Evolutionary conservation across 1,140 invertebrate species (phyloP), one percentile per base, ranked within the genome.

Genomic region (Aporrectodea caliginosa): DNA sequence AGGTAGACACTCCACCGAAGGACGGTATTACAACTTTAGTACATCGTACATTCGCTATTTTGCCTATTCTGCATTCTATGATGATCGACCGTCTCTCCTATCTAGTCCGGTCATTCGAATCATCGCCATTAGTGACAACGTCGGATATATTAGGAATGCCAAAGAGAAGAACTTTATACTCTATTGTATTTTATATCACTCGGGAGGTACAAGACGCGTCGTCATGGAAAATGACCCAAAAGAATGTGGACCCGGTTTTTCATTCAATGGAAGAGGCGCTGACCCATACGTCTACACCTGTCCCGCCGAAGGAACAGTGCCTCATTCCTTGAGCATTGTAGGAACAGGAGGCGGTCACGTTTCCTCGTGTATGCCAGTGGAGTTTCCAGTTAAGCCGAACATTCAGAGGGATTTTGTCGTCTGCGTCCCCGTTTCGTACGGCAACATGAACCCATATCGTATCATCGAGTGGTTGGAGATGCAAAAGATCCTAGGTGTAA

Each of bases 391-490:
- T 33, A 74, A 74, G 32, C 73, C 73, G 1, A 33, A 74, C 27
- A 30, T 1, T n/a, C 29, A 74, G 22, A 0, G 34, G 32, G 73
- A 74, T 1, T 74, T 74, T 32, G 27, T 30, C 29, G 31, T 74
- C 32, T 74, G 73, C 35, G 22, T 77, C n/a, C 70, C 58, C 6
- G 75, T 77, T 27, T 43, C 75, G 14, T 80, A 77, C 30, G 78
- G 75, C 29, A 16, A 72, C 6, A 33, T 73, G 0, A 69, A 80
- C 30, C 79, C 79, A 6, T 71, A 35, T 16, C 14, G 75, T 16
- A 31, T 80, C 68, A 74, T 80, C 1, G 79, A 80, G 35, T 80
- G 79, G 79, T 16, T 80, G 79, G 79, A 80, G 68, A n/a, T 80
- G 29, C 79, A 80, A 6, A 32, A 35, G 30, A 35, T 80, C 34